Evolutionary conservation across 2,888 invertebrate species (phyloP).

Genomic region (Patella caerulea): DNA sequence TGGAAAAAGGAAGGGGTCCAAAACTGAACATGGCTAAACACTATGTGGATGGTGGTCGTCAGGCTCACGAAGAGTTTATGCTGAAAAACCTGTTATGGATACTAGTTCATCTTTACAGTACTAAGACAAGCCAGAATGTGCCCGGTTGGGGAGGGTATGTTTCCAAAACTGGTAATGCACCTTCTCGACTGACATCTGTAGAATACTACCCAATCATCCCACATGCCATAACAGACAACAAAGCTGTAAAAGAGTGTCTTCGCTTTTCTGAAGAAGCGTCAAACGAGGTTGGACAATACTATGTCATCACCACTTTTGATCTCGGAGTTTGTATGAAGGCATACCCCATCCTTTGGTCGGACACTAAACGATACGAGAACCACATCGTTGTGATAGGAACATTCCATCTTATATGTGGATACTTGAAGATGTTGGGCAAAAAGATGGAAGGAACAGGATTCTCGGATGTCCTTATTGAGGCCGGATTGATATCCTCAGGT

Average conservation of each 20-base stretch:
- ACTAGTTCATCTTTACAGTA: too few species aligned
- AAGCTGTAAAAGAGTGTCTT: constrained; percentile 38
- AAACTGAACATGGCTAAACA: too few species aligned
- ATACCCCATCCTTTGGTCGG: constrained; percentile 36
- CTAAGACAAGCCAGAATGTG: neutral
- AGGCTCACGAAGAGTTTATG: too few species aligned
- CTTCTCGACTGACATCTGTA: constrained; percentile 37
- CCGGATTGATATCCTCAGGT: constrained; percentile 29
- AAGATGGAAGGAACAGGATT: constrained; percentile 36
- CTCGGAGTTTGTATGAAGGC: constrained; percentile 46
- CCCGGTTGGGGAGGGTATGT: constrained; percentile 40
- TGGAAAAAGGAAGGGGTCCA: too few species aligned
- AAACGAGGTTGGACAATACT: constrained; percentile 34
- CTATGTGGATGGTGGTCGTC: too few species aligned
- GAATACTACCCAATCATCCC: constrained; percentile 45
- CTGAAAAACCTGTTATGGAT: too few species aligned
- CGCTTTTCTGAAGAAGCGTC: constrained; percentile 31
- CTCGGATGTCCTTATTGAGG: constrained; percentile 33
- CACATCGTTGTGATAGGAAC: constrained; percentile 39
- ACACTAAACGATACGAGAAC: constrained; percentile 26
- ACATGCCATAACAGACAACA: constrained; percentile 44
- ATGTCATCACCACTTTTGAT: constrained; percentile 44
- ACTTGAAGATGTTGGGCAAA: constrained; percentile 27
- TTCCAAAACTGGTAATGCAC: constrained; percentile 35
- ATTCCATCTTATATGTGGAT: constrained; percentile 26